Base-by-base conservation (phyloP, 2,113 vertebrate species). In the Sinocyclocheilus rhinocerous region DNA sequence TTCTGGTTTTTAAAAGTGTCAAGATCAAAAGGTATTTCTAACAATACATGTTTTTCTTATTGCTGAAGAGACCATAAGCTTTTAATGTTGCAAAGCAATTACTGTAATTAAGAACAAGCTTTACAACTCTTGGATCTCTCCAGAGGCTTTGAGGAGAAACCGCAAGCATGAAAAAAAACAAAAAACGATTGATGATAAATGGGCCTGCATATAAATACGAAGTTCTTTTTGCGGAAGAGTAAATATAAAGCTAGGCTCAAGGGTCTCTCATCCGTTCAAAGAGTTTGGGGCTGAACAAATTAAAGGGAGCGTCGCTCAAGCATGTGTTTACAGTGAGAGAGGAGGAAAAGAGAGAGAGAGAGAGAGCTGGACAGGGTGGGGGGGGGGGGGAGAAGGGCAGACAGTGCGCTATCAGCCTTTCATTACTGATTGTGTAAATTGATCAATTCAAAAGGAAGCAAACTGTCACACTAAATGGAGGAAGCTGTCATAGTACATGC, bases 1-100 rank as follows among this genome's bases (percentile, higher is more conserved):
- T 92, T 88, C 91, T 89, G 91, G 50, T 92, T 94, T 94, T 92
- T 89, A 87, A 89, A 93, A 92, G 92, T 92, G 93, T 94, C 89
- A 88, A 92, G 91, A 95, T 95, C 93, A 95, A 95, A 95, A 89
- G 91, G 87, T 77, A 87, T 88, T 89, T 91, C 90, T 92, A 91
- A 92, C 91, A 93, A 93, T 92, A 91, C 91, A 90, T 78, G 52
- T 88, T 92, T 92, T 92, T 91, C 87, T 91, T 92, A 90, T 92
- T 90, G 90, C 89, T 85, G 86, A 85, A 86, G 88, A 89, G 92
- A 85, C 86, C 88, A 90, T 92, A 89, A 89, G 91, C 92, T 92
- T 94, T 93, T 93, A 93, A 93, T 92, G 91, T 93, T 90, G 88
- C 87, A 91, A 92, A 87, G 87, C 87, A 91, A 95, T 94, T 93